Evolutionary conservation across 1,140 invertebrate genomes (phyloP), one percentile per base, ranked within the genome.

Genomic region (Trichogramma pretiosum): DNA sequence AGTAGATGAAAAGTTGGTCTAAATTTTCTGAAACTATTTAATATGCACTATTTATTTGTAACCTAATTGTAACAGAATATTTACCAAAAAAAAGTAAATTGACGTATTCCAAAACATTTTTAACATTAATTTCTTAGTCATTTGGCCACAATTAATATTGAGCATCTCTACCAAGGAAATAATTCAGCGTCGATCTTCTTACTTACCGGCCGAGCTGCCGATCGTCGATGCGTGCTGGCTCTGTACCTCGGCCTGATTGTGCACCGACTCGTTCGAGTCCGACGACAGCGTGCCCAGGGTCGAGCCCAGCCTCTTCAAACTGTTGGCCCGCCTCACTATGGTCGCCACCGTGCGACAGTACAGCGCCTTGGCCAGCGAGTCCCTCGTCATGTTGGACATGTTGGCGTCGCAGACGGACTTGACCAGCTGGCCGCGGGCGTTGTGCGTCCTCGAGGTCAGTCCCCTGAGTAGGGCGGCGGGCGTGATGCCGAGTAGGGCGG

Each of bases 271-370:
- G 62, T 91, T 91, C 0, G 88, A 92, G 62, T 92, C 89, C 0
- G 89, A 92, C 48, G 87, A 90, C 1, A 93, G 69, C 3, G 90
- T 93, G 35, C 90, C 90, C 13, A 91, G 76, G 3, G 87, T 90
- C 0, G 89, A 92, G 13, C 88, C 87, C 9, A 92, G 70, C 26
- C 89, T 76, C 67, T 93, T 93, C 10, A 94, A 72, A 60, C 88
- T 94, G 63, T 96, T 96, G 16, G 92, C 90, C 57, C 91, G 74
- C 21, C 90, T 74, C 5, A 95, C 89, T 56, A 96, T 94, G 5
- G 91, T 93, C 5, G 90, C 89, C n/a, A 96, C 89, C 1, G 91
- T 94, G 39, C 93, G 81, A 62, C 89, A 93, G 65, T 95, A 96
- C 10, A 96, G 71, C 9, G 92, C 91, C 74, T 94, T 94, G 2